Evolutionary conservation across 2,113 vertebrate genomes (phyloP).

Genomic region (Scolopax mira): DNA sequence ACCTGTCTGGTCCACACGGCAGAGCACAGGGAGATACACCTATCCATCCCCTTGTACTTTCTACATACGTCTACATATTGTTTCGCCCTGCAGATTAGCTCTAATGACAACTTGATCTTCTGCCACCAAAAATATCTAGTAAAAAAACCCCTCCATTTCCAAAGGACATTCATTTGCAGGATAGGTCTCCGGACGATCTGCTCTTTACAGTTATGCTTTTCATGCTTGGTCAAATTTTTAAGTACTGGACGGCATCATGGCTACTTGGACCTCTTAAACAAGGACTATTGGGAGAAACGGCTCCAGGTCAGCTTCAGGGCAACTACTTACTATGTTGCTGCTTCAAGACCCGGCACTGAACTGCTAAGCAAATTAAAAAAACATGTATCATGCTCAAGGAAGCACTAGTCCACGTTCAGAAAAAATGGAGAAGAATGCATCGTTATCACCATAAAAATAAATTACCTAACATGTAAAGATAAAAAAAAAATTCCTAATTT

Average conservation of each 20-base stretch:
- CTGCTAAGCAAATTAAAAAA: not conserved
- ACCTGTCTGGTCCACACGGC: not conserved
- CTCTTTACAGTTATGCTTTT: not conserved
- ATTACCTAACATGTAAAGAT: not conserved
- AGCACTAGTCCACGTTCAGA: not conserved
- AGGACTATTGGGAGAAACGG: not conserved
- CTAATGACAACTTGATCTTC: not conserved
- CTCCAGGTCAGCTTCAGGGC: not conserved
- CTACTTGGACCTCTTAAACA: not conserved
- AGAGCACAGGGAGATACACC: not conserved
- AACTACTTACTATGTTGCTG: not conserved
- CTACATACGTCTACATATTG: not conserved
- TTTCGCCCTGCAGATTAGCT: not conserved
- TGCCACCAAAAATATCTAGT: not conserved
- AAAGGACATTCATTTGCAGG: not conserved
- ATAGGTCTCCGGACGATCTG: not conserved
- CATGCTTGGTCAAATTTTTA: not conserved
- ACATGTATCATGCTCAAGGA: not conserved
- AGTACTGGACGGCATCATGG: not conserved
- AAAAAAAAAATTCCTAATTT: not conserved
- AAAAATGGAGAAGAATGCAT: not conserved
- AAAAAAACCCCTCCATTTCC: not conserved
- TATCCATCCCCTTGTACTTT: not conserved
- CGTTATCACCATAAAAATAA: not conserved
- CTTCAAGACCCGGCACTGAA: not conserved